Conservation (phyloP, 2,888 invertebrate species). For the Stenodera caucasica region DNA sequence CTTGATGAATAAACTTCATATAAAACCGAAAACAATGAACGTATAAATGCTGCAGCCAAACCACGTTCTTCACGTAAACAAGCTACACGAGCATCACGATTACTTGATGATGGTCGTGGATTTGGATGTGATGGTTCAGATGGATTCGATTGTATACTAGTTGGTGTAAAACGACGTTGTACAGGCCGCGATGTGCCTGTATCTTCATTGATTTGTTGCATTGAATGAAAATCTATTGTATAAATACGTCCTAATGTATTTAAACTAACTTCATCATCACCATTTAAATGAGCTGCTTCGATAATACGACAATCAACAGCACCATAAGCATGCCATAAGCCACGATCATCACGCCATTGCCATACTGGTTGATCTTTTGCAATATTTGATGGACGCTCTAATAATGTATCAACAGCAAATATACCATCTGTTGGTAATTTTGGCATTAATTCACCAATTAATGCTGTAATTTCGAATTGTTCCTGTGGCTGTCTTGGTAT, state of each 20-base stretch:
- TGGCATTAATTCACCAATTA: conserved; percentile 97
- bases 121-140: conserved; percentile 43
- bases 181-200: conserved; percentile 81
- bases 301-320: conserved; percentile 91
- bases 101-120: conserved; percentile 47
- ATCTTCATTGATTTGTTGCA: conserved; percentile 99
- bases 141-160: conserved; percentile 54
- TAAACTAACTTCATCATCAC: conserved; percentile 94
- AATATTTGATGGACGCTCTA: conserved; percentile 72
- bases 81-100: conserved; percentile 68
- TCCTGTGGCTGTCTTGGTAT: conserved; percentile 87
- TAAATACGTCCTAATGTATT: conserved; percentile 91
- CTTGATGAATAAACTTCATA: conserved; percentile 99
- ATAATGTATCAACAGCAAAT: conserved; percentile 87
- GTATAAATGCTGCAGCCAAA: conserved; percentile 67
- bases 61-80: conserved; percentile 71
- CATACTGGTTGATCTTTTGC: conserved; percentile 81
- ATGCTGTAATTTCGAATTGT: conserved; percentile 93
- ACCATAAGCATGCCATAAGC: conserved; percentile 89
- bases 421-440: conserved; percentile 93
- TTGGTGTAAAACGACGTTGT: conserved; percentile 75
- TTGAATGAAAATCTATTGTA: conserved; percentile 93
- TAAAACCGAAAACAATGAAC: conserved; percentile 86
- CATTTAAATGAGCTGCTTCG: conserved; percentile 91
- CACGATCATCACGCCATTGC: conserved; percentile 98